A percentile compares a stretch with the other conserved stretches of the same genome.
phyloP scores from a whole-genome alignment of 30 jellyfish, hydroid and myxozoan species.

The Aurelia aurita complex sp. Pacific region DNA sequence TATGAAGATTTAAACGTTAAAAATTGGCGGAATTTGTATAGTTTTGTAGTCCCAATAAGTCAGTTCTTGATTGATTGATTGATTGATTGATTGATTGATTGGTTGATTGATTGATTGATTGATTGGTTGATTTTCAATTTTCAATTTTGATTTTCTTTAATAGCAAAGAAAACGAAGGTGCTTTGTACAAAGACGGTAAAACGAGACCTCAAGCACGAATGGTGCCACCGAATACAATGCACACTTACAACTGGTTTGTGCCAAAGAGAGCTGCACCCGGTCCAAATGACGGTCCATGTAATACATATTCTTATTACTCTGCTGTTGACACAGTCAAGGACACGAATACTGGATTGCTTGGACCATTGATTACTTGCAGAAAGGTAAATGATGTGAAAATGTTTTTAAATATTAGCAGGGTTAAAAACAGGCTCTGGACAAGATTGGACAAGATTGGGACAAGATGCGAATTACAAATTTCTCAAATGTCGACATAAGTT shows the following conservation, averaged over 20 bases:
- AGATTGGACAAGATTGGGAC: too few relatives aligned
- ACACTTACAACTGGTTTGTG: conserved; percentile 59
- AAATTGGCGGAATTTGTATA: too few relatives aligned
- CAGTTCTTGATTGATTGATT: too few relatives aligned
- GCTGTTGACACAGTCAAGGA: conserved; percentile 59
- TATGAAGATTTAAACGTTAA: too few relatives aligned
- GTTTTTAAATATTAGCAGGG: too few relatives aligned
- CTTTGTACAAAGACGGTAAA: conserved; percentile 37
- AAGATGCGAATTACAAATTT: too few relatives aligned
- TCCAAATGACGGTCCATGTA: conserved; percentile 65
- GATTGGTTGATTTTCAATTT: not conserved
- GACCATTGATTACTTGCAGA: conserved; percentile 64
- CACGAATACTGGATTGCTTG: conserved; percentile 58
- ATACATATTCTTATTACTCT: conserved; percentile 64
- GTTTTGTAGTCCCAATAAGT: too few relatives aligned
- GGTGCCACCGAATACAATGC: conserved; percentile 43
- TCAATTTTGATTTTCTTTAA: not conserved
- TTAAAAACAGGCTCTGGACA: too few relatives aligned
- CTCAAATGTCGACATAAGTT: too few relatives aligned
- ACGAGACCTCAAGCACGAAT: not conserved
- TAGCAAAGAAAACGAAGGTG: conserved; percentile 36
- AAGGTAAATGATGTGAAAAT: conserved; percentile 15
- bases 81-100: too few relatives aligned
- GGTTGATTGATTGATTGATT: too few relatives aligned
- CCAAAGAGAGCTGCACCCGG: conserved; percentile 73